phyloP scores from a whole-genome alignment of 2,797 vertebrate species.

The Hyperoplus immaculatus region DNA sequence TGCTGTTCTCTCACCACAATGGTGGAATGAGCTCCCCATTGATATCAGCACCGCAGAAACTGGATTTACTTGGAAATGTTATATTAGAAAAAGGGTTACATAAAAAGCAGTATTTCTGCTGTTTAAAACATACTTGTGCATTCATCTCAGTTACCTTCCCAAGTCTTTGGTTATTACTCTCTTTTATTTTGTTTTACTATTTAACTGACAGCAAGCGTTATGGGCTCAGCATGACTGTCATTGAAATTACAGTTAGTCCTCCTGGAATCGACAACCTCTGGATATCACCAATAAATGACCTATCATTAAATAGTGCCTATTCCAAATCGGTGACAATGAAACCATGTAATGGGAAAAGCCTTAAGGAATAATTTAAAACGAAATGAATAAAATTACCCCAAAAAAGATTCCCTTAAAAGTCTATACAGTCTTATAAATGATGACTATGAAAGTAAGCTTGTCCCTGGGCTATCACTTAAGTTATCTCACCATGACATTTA shows the following conservation, averaged over 20 bases:
- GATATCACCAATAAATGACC: conserved; percentile 69
- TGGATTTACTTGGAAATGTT: neutral
- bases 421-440: conserved; percentile 62
- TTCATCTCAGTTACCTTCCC: neutral
- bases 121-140: neutral
- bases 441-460: conserved; percentile 42
- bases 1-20: too few relatives aligned
- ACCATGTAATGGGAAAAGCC: conserved; percentile 62
- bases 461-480: conserved; percentile 70
- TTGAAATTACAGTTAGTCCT: conserved; percentile 41
- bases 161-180: conserved; percentile 16
- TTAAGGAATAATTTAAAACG: conserved; percentile 62
- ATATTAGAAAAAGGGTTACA: neutral
- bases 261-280: conserved; percentile 42
- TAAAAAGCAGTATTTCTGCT: neutral
- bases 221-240: conserved; percentile 21
- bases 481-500: conserved; percentile 69
- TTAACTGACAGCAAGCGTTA: conserved; percentile 44
- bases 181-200: neutral
- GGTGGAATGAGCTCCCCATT: too few relatives aligned
- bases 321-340: conserved; percentile 54
- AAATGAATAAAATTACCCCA: conserved; percentile 58
- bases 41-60: too few relatives aligned
- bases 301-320: conserved; percentile 56
- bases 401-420: conserved; percentile 69